These are phyloP conservation scores for Lemur catta DNA, from an alignment of 2,797 vertebrate species.

Conservation along the genomic window DNA sequence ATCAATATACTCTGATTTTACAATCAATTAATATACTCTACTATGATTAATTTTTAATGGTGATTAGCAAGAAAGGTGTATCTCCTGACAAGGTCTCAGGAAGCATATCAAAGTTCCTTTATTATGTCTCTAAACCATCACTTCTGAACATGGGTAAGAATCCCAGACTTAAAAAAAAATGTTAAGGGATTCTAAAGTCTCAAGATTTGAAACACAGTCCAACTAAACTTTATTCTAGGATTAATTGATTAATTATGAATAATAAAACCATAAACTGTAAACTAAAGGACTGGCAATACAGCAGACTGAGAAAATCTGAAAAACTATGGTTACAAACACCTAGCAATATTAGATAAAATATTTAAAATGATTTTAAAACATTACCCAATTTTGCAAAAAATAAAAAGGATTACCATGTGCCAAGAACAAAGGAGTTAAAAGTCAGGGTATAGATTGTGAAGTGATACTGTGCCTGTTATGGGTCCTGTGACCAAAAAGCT, in stretches of 20 bases:
- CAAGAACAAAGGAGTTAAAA: neutral
- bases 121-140: neutral
- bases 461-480: neutral
- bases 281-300: neutral
- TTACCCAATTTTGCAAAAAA: neutral
- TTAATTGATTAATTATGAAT: neutral
- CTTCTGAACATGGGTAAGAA: neutral
- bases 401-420: neutral
- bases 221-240: neutral
- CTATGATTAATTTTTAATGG: neutral
- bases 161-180: neutral
- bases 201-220: neutral
- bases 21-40: neutral
- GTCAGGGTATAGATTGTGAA: neutral
- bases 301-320: neutral
- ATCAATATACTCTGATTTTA: neutral
- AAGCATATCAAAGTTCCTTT: neutral
- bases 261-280: neutral
- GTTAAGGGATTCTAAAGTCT: neutral
- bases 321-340: neutral
- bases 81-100: neutral
- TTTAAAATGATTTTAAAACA: slow-evolving; percentile 30
- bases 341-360: neutral
- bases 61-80: neutral
- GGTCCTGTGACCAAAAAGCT: neutral